These are phyloP conservation scores for Diphyllodes magnificus DNA, from an alignment of 2,113 vertebrate genomes.

Conservation along the genomic window DNA sequence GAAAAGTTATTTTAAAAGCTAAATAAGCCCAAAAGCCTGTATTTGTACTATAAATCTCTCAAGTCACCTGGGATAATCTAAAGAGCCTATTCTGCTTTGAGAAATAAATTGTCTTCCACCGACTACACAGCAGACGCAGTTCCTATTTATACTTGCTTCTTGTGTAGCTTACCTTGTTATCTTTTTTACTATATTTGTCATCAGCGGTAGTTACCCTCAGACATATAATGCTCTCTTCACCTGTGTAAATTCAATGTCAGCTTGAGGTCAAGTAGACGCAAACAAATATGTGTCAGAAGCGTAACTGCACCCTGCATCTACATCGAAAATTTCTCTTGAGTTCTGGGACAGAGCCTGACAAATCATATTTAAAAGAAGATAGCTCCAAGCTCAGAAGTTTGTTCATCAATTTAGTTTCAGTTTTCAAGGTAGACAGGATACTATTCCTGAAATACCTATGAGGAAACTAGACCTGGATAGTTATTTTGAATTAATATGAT, in stretches of 20 bases:
- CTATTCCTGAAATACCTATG: conserved; percentile 27
- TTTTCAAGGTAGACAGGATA: conserved; percentile 10
- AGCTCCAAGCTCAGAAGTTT: conserved; percentile 30
- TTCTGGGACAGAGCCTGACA: conserved; percentile 8
- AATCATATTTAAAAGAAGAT: conserved; percentile 22
- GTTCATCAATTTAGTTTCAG: conserved; percentile 27
- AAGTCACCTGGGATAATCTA: not conserved
- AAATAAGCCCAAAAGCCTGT: not conserved
- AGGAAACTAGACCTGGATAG: conserved; percentile 4
- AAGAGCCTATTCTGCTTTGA: not conserved
- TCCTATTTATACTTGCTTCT: not conserved
- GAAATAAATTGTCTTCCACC: not conserved
- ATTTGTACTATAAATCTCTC: not conserved
- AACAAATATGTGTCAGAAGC: not conserved
- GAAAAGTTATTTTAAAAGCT: not conserved
- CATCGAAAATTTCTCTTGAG: not conserved
- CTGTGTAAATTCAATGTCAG: not conserved
- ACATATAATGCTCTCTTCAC: not conserved
- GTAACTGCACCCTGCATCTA: not conserved
- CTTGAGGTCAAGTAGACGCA: not conserved
- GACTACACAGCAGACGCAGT: not conserved
- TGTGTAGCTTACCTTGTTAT: not conserved
- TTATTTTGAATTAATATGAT: not conserved
- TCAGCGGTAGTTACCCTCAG: not conserved
- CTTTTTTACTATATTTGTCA: not conserved